Base-by-base conservation (phyloP, 1,140 invertebrate genomes). In the Bombus vancouverensis region DNA sequence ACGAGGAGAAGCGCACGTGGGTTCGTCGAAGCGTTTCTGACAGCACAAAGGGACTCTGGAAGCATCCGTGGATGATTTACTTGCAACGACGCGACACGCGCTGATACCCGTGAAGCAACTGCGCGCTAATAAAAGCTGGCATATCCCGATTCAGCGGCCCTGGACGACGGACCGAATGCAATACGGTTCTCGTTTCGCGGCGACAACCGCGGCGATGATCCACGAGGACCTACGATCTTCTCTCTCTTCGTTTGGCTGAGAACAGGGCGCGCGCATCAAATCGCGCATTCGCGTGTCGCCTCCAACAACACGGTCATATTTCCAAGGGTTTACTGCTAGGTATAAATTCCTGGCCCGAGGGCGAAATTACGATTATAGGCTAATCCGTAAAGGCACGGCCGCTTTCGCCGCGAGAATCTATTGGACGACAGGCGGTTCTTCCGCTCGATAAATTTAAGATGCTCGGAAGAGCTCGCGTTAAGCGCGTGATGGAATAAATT, bases 1-100 rank as follows among this genome's bases (percentile, higher is more conserved):
- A 77, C 32, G 57, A 77, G 70, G 22, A 39, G 25, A 15, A 15
- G 10, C 70, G 39, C 70, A 81, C 37, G 42, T 73, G 32, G 77
- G 68, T 68, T 87, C 74, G 70, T 76, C 81, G 71, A 90, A 85
- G 74, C 71, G 71, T 42, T 18, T 70, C 66, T 37, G 87, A 87
- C 79, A 44, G 70, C 80, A 89, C 88, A 88, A 89, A 88, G 87
- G 75, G 32, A 42, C 72, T 47, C 82, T 4, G 47, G 28, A n/a
- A 62, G 72, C 83, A 78, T 76, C 84, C 87, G 87, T 81, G 68
- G 74, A 90, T 90, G 90, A 91, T 91, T 90, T 88, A 90, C 83
- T 83, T 28, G n/a, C 84, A n/a, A 71, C 39, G 83, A 66, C 39
- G 37, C 71, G 18, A 53, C 47, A 3, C 39, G 18, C 44, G 83